These are phyloP conservation scores for Accipiter fasciatus DNA, from an alignment of 2,797 vertebrate genomes.

Conservation along the genomic window DNA sequence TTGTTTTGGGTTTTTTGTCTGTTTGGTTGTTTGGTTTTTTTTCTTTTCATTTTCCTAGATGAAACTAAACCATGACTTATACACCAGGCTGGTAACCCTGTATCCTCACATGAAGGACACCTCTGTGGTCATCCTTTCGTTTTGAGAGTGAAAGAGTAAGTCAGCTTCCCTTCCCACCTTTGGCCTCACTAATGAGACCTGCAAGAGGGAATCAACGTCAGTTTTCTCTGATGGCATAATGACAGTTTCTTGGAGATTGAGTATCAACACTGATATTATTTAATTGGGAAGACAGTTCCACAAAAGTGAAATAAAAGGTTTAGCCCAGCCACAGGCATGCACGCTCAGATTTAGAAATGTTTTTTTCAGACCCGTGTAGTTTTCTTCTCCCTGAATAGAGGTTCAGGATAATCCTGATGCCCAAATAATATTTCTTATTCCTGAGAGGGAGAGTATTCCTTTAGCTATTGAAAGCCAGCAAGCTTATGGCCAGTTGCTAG, in stretches of 20 bases:
- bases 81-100: not conserved
- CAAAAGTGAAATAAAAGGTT: not conserved
- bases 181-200: not conserved
- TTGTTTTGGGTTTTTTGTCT: not conserved
- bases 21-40: too few relatives aligned
- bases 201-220: not conserved
- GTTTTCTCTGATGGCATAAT: not conserved
- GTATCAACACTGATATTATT: not conserved
- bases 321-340: not conserved
- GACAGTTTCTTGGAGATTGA: not conserved
- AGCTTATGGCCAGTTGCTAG: not conserved
- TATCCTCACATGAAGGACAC: not conserved
- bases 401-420: not conserved
- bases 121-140: not conserved
- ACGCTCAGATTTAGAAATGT: not conserved
- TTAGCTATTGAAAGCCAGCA: not conserved
- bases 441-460: not conserved
- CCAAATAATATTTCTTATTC: not conserved
- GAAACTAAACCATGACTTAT: not conserved
- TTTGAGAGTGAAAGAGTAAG: not conserved
- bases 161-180: not conserved
- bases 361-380: not conserved
- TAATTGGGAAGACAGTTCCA: not conserved
- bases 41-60: not conserved
- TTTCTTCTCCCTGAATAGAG: not conserved